phyloP scores from a whole-genome alignment of 2,888 invertebrate species.

The Peribatodes rhomboidaria region DNA sequence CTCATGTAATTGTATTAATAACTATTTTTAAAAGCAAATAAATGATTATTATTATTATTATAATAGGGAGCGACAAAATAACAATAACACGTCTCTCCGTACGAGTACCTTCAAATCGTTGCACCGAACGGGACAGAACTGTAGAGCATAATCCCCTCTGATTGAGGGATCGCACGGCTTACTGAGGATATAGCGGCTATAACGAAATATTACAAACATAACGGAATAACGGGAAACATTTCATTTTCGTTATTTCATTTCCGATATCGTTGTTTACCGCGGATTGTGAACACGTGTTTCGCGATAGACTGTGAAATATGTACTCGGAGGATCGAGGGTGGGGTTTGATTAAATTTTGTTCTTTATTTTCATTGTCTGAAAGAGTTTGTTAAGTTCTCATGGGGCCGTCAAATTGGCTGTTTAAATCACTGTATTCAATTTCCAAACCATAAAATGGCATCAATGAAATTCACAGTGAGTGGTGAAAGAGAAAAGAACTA shows the following conservation, averaged over 20 bases:
- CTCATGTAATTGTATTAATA: no score
- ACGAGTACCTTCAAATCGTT: conserved; percentile 19
- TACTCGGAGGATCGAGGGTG: not conserved
- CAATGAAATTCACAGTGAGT: no score
- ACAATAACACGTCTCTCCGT: conserved; percentile 16
- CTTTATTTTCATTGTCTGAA: not conserved
- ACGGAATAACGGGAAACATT: conserved; percentile 31
- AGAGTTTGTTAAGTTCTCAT: not conserved
- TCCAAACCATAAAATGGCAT: no score
- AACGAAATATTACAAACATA: conserved; percentile 35
- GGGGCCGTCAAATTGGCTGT: no score
- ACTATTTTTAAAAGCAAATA: no score
- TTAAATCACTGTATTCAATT: no score
- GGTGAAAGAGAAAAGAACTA: no score
- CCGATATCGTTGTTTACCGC: conserved; percentile 25
- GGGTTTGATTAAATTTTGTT: not conserved
- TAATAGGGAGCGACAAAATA: no score
- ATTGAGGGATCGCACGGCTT: conserved; percentile 62
- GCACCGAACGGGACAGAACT: conserved; percentile 28
- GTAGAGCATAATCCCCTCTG: conserved; percentile 57
- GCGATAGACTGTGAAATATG: conserved; percentile 10
- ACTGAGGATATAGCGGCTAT: conserved; percentile 45
- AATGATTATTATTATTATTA: no score
- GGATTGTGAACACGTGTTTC: conserved; percentile 5
- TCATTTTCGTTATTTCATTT: conserved; percentile 32